A percentile compares a stretch with the other conserved stretches of the same genome.
Evolutionary conservation across 1,140 invertebrate genomes (phyloP).

Genomic region (Nomia melanderi): DNA sequence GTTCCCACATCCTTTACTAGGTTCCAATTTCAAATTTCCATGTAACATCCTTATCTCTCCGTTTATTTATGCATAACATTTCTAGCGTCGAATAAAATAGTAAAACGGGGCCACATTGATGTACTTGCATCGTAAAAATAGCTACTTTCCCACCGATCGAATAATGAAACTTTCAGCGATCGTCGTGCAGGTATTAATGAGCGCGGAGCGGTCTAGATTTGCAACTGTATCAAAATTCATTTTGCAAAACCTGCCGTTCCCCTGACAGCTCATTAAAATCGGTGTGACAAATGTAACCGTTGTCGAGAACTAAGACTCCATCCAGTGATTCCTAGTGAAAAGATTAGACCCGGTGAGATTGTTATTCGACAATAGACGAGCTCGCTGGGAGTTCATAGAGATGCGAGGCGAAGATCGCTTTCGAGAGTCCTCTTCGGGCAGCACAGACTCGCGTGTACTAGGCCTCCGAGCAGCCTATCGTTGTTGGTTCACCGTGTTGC

Average conservation of each 20-base stretch:
- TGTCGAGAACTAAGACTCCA: conserved; percentile 28
- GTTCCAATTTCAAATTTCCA: too few species aligned
- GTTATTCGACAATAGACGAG: conserved; percentile 42
- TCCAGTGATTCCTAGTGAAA: conserved; percentile 33
- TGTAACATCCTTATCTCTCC: too few species aligned
- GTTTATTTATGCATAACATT: too few species aligned
- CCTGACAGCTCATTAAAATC: conserved; percentile 12
- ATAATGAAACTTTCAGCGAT: neutral
- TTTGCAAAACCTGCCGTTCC: neutral
- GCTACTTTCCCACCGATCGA: neutral
- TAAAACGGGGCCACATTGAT: too few species aligned
- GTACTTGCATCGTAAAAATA: too few species aligned
- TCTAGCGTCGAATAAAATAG: too few species aligned
- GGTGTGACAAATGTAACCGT: conserved; percentile 19
- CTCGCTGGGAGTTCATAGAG: neutral
- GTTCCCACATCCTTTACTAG: too few species aligned
- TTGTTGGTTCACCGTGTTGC: conserved; percentile 25
- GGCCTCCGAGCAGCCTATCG: conserved; percentile 47
- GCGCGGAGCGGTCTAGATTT: neutral
- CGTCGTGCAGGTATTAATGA: neutral
- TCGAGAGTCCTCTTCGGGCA: conserved; percentile 54
- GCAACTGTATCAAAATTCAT: neutral
- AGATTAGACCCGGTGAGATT: conserved; percentile 47
- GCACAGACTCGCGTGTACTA: conserved; percentile 32
- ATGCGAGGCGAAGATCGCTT: conserved; percentile 52